Conservation (phyloP, 2,113 vertebrate species). For the Ammodytes marinus region DNA sequence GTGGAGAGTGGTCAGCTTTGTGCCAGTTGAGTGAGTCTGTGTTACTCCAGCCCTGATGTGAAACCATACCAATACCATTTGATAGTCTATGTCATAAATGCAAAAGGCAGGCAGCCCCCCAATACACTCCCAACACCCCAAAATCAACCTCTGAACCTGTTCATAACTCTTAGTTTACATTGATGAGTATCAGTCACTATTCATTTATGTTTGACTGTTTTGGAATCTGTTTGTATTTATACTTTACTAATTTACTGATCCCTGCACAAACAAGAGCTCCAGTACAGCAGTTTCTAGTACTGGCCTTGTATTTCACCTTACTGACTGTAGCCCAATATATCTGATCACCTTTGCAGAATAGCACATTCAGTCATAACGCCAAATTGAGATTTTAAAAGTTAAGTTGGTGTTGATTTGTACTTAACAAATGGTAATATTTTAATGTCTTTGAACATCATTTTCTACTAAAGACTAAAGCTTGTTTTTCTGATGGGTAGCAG, state of each 20-base stretch:
- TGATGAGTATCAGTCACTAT: background rate
- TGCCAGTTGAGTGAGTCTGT: slow-evolving; percentile 64
- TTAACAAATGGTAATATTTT: background rate
- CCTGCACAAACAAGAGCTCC: background rate
- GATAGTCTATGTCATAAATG: slow-evolving; percentile 44
- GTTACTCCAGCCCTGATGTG: slow-evolving; percentile 50
- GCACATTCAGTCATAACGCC: slow-evolving; percentile 2
- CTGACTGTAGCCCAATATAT: slow-evolving; percentile 47
- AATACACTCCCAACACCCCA: slow-evolving; percentile 3
- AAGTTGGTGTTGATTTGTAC: slow-evolving; percentile 1
- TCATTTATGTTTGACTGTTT: background rate
- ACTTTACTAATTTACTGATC: background rate
- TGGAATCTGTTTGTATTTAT: background rate
- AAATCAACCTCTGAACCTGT: slow-evolving; percentile 13
- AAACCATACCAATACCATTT: slow-evolving; percentile 34
- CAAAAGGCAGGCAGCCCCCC: slow-evolving; percentile 65
- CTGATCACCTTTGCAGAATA: slow-evolving; percentile 37
- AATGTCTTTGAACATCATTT: slow-evolving; percentile 28
- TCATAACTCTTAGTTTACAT: background rate
- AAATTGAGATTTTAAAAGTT: slow-evolving; percentile 13
- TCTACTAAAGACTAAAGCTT: background rate
- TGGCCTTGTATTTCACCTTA: slow-evolving; percentile 8
- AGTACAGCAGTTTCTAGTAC: background rate
- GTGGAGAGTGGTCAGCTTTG: slow-evolving; percentile 64
- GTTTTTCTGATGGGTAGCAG: slow-evolving; percentile 15